These are phyloP conservation scores for Anadara kagoshimensis DNA, from an alignment of 1,140 invertebrate genomes.

Conservation along the genomic window DNA sequence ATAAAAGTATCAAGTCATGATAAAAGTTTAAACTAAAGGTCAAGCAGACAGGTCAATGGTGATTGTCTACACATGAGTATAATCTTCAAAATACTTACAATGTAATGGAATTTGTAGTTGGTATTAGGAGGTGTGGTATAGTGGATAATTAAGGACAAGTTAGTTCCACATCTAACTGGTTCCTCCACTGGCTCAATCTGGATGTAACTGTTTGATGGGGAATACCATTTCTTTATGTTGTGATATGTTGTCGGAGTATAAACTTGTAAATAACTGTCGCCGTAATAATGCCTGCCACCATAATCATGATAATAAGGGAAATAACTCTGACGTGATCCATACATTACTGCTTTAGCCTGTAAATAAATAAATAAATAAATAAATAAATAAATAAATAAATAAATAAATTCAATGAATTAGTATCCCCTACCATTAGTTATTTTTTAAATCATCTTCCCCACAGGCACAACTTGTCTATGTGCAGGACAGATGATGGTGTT, in stretches of 20 bases:
- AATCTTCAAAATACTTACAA: too few species aligned
- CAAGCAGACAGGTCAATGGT: too few species aligned
- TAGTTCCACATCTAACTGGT: constrained; percentile 54
- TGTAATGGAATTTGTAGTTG: constrained; percentile 53
- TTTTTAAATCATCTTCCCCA: too few species aligned
- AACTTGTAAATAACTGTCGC: constrained; percentile 10
- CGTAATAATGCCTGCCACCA: constrained; percentile 6
- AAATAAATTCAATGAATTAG: too few species aligned
- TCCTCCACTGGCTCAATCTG: constrained; percentile 54
- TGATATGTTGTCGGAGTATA: constrained; percentile 42
- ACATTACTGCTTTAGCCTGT: constrained; percentile 25
- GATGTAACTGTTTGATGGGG: constrained; percentile 70
- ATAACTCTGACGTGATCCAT: background rate
- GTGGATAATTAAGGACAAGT: constrained; percentile 53
- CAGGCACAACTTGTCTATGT: too few species aligned
- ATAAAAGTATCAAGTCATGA: too few species aligned
- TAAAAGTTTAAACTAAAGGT: too few species aligned
- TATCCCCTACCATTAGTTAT: too few species aligned
- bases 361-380: background rate
- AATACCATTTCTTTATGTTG: constrained; percentile 64
- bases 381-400: background rate
- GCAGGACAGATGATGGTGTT: too few species aligned
- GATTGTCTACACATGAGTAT: too few species aligned
- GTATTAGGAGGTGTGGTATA: constrained; percentile 61
- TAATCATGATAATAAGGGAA: too few species aligned